Conservation (phyloP, 1,140 invertebrate species). For the Oreohelix idahoensis region DNA sequence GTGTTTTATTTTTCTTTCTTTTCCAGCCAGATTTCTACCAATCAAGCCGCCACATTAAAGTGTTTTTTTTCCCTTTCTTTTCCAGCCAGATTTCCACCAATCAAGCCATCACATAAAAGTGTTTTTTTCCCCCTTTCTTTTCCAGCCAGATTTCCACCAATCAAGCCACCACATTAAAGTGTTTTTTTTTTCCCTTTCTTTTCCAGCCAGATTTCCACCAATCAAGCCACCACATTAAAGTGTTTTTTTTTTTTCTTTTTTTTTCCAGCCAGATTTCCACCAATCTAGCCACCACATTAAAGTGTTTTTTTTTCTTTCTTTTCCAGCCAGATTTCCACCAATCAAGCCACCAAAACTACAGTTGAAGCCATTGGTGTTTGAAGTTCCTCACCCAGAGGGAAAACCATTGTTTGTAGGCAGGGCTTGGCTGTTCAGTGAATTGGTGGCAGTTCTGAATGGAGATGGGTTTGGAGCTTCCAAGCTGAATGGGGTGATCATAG, state of each 20-base stretch:
- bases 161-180: conserved; percentile 79
- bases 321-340: conserved; percentile 79
- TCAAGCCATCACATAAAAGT: too few relatives aligned
- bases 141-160: conserved; percentile 77
- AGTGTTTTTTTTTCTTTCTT: too few relatives aligned
- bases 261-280: conserved; percentile 75
- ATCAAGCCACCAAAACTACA: conserved; percentile 82
- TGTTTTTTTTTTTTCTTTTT: too few relatives aligned
- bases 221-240: too few relatives aligned
- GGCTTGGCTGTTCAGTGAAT: conserved; percentile 88
- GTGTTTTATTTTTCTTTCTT: too few relatives aligned
- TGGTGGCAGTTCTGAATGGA: conserved; percentile 76
- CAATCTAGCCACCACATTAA: conserved; percentile 80
- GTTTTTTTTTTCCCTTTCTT: too few relatives aligned
- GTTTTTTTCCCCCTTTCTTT: too few relatives aligned
- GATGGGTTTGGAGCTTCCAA: conserved; percentile 50
- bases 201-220: too few relatives aligned
- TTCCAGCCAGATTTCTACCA: too few relatives aligned
- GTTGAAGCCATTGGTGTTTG: conserved; percentile 91
- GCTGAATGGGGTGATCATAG: conserved; percentile 67
- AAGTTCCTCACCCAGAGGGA: conserved; percentile 85
- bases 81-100: too few relatives aligned
- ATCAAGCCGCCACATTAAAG: too few relatives aligned
- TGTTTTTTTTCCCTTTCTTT: too few relatives aligned
- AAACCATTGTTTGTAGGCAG: conserved; percentile 85